A percentile compares a stretch with the other conserved stretches of the same genome.
These are phyloP conservation scores for Digitonthophagus gazella DNA, from an alignment of 2,888 invertebrate species.

Conservation along the genomic window DNA sequence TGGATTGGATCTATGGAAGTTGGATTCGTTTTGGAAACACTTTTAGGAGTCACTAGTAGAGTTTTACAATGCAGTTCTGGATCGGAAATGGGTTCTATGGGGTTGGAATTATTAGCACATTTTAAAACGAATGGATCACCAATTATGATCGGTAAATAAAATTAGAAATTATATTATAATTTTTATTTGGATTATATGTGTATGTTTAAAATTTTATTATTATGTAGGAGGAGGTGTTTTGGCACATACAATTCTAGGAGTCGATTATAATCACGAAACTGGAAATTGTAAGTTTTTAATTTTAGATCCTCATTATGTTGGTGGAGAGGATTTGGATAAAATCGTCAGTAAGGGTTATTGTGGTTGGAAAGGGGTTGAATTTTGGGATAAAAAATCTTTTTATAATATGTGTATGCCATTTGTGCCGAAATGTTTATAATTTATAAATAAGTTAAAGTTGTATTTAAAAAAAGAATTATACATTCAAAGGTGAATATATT, in stretches of 20 bases:
- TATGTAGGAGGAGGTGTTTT: constrained; percentile 87
- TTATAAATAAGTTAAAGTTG: no score
- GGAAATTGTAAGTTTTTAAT: constrained; percentile 89
- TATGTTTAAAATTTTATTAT: background rate
- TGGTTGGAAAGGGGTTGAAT: constrained; percentile 91
- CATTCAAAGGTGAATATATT: no score
- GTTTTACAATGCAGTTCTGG: constrained; percentile 86
- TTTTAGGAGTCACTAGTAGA: constrained; percentile 73
- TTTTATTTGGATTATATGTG: no score
- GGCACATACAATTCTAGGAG: constrained; percentile 96
- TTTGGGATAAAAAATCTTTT: constrained; percentile 94
- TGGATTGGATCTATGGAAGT: constrained; percentile 99
- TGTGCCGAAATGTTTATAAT: constrained; percentile 55
- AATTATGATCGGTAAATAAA: constrained; percentile 86
- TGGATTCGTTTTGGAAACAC: constrained; percentile 82
- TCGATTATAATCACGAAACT: constrained; percentile 78
- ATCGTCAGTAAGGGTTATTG: constrained; percentile 91
- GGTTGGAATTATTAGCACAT: constrained; percentile 82
- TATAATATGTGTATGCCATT: constrained; percentile 97
- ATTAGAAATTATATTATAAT: constrained; percentile 9
- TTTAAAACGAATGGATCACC: constrained; percentile 93
- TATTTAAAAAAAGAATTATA: no score
- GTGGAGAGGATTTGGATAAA: constrained; percentile 73
- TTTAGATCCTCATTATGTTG: constrained; percentile 97
- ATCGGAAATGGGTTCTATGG: constrained; percentile 74